Percentiles rank a stretch among this genome's conserved stretches.
Conservation (phyloP, 1,140 invertebrate genomes). For the Drosophila subpulchrella region DNA sequence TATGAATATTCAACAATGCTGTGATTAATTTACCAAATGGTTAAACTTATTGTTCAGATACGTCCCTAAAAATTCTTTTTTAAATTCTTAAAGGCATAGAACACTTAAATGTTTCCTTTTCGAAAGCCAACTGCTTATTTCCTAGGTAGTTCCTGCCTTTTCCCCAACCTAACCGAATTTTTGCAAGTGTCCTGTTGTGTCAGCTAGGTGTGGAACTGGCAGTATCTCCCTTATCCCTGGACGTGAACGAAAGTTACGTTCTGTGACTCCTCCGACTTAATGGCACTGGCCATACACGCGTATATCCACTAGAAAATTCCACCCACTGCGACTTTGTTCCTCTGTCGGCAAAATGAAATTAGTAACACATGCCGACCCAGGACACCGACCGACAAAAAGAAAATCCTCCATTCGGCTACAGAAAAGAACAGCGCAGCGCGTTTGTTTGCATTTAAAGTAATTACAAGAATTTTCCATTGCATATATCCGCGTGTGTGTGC, state of each 20-base stretch:
- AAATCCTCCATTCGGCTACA: slow-evolving; percentile 7
- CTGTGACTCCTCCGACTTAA: slow-evolving; percentile 58
- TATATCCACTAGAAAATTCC: slow-evolving; percentile 14
- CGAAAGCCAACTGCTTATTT: too few relatives aligned
- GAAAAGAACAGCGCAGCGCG: slow-evolving; percentile 13
- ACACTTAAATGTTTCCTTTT: too few relatives aligned
- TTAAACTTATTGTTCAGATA: too few relatives aligned
- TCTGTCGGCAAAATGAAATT: slow-evolving; percentile 63
- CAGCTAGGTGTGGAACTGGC: slow-evolving; percentile 21
- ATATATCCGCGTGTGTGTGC: slow-evolving; percentile 12
- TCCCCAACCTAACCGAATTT: neutral
- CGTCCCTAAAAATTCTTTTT: too few relatives aligned
- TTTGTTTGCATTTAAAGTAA: slow-evolving; percentile 66
- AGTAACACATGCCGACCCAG: slow-evolving; percentile 67
- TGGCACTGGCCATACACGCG: slow-evolving; percentile 29
- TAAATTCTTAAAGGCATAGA: too few relatives aligned
- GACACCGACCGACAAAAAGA: slow-evolving; percentile 8
- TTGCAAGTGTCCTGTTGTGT: slow-evolving; percentile 14
- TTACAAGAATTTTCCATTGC: slow-evolving; percentile 56
- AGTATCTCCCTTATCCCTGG: slow-evolving; percentile 11
- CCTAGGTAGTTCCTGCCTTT: too few relatives aligned
- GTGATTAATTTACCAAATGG: too few relatives aligned
- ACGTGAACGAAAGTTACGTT: slow-evolving; percentile 66
- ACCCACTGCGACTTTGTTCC: slow-evolving; percentile 39
- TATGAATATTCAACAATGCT: too few relatives aligned